Evolutionary conservation across 2,888 invertebrate genomes (phyloP), one percentile per base, ranked within the genome.

Genomic region (Iselma pallidipennis): DNA sequence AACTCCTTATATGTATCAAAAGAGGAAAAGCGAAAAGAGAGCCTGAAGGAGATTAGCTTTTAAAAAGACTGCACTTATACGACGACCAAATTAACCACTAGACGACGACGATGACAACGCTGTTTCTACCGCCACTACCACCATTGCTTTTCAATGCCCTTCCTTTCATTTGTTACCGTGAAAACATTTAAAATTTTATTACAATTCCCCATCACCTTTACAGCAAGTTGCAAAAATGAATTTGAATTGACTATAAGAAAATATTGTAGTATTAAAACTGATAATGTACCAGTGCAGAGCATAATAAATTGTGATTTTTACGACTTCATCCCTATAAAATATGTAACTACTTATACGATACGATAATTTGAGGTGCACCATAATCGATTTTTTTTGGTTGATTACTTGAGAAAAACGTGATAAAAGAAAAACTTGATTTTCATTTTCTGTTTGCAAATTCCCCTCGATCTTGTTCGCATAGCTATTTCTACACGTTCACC

Each of bases 11-110:
- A 52, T 54, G 57, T 55, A 54, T 61, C 51, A 29, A 51, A 55
- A 50, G 50, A 59, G 49, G 48, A 63, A 57, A 53, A 61, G 57
- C 33, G 51, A 53, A 55, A 45, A 19, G 48, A 28, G 51, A 63
- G 55, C 59, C 59, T 58, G 57, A 51, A 56, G 61, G 51, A 66
- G 66, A 68, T 68, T 64, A 68, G 58, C 59, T 66, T 64, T 61
- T 61, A 59, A 64, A 60, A 64, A 58, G 45, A 51, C 57, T 60
- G 52, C 53, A 63, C 63, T 67, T 60, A 63, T 60, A 63, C 57
- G 16, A 9, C 57, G 23, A n/a, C 54, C 49, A 57, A 61, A 61
- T 61, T 61, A 61, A 54, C 42, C 23, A 55, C 37, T 49, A 54
- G 21, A 45, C 45, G 45, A 45, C 21, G 12, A 21, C 45, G 45